Conservation (phyloP, 2,113 vertebrate species). For the Myanophis thanlyinensis region DNA sequence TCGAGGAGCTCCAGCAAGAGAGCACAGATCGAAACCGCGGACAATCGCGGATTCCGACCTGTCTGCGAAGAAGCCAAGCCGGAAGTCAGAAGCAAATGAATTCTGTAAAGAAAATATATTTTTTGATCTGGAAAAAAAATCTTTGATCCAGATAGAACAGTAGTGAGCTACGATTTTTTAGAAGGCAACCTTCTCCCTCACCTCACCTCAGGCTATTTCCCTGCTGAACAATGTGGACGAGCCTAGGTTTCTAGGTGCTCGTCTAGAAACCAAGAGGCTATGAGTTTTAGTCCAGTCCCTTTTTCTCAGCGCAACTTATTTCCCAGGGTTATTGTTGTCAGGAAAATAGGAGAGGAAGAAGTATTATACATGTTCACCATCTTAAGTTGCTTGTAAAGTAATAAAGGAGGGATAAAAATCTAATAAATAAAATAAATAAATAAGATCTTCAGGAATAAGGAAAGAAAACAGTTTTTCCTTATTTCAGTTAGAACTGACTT, state of each 20-base stretch:
- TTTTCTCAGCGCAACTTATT: not conserved
- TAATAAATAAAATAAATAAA: not conserved
- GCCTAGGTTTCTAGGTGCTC: not conserved
- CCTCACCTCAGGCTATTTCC: not conserved
- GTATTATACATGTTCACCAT: no score
- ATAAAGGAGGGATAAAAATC: not conserved
- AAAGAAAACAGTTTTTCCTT: not conserved
- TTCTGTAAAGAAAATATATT: not conserved
- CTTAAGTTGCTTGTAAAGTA: not conserved
- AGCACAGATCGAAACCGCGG: no score
- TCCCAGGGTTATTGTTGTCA: not conserved
- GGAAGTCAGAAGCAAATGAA: no score
- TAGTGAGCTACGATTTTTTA: not conserved
- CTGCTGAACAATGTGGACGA: not conserved
- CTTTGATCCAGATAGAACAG: not conserved
- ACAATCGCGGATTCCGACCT: no score
- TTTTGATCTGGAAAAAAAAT: not conserved
- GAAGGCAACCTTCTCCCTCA: not conserved
- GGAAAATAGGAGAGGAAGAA: not conserved
- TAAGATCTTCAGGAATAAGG: not conserved
- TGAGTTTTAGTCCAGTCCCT: not conserved
- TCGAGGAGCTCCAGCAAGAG: no score
- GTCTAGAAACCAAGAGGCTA: not conserved
- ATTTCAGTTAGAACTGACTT: not conserved
- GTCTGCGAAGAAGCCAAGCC: no score